Conservation (phyloP, 1,140 invertebrate genomes). For the Anastrepha obliqua region DNA sequence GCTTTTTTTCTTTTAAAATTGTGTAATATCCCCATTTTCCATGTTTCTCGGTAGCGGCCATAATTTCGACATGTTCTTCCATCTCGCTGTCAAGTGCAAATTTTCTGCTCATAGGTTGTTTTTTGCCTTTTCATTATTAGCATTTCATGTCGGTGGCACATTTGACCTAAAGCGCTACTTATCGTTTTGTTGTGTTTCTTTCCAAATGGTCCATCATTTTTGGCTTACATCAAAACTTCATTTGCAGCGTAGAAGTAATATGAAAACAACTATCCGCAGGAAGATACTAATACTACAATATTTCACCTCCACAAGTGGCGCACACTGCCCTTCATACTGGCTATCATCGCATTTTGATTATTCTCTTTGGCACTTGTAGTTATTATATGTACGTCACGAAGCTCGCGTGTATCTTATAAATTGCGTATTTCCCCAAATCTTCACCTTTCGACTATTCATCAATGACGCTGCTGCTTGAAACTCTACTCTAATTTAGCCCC, state of each 20-base stretch:
- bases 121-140: no score
- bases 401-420: background rate
- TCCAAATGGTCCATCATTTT: background rate
- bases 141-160: no score
- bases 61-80: no score
- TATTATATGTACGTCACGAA: background rate
- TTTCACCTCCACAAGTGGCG: no score
- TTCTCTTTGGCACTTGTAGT: background rate
- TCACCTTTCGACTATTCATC: background rate
- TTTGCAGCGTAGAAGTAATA: background rate
- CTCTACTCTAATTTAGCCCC: background rate
- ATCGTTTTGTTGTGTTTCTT: background rate
- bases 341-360: background rate
- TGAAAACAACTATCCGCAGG: background rate
- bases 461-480: background rate
- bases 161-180: no score
- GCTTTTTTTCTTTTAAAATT: background rate
- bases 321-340: no score
- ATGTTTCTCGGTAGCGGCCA: background rate
- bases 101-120: no score
- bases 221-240: slow-evolving; percentile 13
- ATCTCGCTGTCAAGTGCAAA: no score
- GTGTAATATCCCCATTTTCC: background rate
- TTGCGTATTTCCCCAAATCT: background rate
- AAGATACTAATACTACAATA: background rate